Base-by-base conservation (phyloP, 2,113 vertebrate species). In the Riparia riparia region DNA sequence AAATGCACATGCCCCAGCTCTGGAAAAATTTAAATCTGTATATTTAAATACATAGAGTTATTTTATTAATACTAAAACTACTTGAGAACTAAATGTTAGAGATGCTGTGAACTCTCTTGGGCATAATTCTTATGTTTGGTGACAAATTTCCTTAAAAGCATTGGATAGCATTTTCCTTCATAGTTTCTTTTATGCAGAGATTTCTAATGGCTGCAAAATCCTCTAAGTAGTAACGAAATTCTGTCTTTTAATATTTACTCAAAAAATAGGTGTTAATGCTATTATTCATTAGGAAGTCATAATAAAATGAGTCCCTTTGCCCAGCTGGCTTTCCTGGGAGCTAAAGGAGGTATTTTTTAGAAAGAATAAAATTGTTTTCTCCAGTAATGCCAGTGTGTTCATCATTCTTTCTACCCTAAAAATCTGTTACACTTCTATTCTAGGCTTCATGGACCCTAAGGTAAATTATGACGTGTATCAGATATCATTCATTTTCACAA, bases 281-380 rank as follows among this genome's bases (percentile, higher is more conserved):
- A 3, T 50, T 92, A 57, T 63, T 89, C 7, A 32, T 89, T 90
- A 57, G 32, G 19, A 64, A 63, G 58, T 92, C 42, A 24, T 14
- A 78, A 57, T 56, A 29, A 37, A 64, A 61, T 72, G 2, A 63
- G 16, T 91, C 28, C 17, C 83, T 97, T 93, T 95, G 50, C 60
- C 39, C 51, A 73, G 17, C 45, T 91, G 45, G 64, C 89, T 95
- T 91, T 95, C 86, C 89, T 95, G 91, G 66, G 91, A 95, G 88
- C 76, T 64, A 51, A 37, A 17, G 49, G 15, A 26, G 17, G 0
- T 10, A 37, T 39, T 66, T 95, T 93, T 84, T 82, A 76, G 73
- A 63, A 68, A 79, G 45, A 71, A 19, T 24, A 64, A 65, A 93
- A 86, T 41, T 0, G 3, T 61, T 80, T 56, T 82, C 14, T 90